Conservation (phyloP, 2,797 vertebrate genomes). For the Emys orbicularis region DNA sequence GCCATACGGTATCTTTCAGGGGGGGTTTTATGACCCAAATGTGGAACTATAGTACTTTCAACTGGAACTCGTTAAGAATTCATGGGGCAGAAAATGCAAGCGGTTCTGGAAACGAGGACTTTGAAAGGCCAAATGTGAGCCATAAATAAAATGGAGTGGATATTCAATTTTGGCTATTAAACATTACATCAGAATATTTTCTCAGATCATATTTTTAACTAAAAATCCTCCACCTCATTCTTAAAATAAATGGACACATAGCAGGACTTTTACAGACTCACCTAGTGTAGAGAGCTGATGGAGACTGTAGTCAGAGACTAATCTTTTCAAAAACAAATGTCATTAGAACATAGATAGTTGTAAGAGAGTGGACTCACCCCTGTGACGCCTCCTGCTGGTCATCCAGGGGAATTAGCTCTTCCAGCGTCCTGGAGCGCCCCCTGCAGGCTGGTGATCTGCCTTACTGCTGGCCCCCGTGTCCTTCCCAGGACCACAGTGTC, state of each 20-base stretch:
- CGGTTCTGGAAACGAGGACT: constrained; percentile 74
- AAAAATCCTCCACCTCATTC: not conserved
- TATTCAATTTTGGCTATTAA: constrained; percentile 72
- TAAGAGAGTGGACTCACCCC: no score
- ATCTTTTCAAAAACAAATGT: not conserved
- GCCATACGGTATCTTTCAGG: constrained; percentile 13
- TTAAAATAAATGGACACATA: not conserved
- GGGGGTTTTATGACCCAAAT: constrained; percentile 51
- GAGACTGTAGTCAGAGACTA: constrained; percentile 3
- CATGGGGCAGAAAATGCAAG: constrained; percentile 80
- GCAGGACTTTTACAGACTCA: constrained; percentile 1
- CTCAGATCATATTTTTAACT: constrained; percentile 38
- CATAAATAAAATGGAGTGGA: constrained; percentile 75
- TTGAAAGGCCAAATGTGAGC: constrained; percentile 77
- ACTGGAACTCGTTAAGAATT: constrained; percentile 83
- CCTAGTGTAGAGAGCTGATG: not conserved
- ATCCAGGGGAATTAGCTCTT: no score
- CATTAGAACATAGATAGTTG: not conserved
- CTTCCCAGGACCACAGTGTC: no score
- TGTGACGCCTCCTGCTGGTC: no score
- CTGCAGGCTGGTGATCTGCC: no score
- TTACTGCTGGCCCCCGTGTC: no score
- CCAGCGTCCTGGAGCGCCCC: no score
- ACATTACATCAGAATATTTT: constrained; percentile 62
- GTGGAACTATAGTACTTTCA: constrained; percentile 72